Evolutionary conservation across 2,797 vertebrate species (phyloP).

Genomic region (Steatocranus sp.): DNA sequence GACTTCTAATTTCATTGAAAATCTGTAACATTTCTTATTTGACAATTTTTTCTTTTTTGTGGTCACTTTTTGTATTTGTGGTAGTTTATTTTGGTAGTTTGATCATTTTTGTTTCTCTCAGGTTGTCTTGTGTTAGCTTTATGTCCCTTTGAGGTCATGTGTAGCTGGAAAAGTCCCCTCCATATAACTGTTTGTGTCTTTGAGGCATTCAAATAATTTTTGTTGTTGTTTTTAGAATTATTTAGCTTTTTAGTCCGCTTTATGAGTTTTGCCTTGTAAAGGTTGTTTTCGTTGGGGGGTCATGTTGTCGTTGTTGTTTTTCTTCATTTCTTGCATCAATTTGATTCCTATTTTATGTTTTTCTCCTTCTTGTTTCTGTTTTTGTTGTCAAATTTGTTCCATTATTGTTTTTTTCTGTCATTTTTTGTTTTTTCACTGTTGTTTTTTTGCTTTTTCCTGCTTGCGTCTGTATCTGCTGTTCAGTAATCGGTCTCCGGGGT

Average conservation of each 20-base stretch:
- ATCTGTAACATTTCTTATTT: background rate
- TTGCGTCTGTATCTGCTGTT: fast-evolving
- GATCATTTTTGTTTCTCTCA: fast-evolving
- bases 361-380: background rate
- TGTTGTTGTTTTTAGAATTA: background rate
- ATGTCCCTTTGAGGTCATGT: background rate
- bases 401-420: background rate
- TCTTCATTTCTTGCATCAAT: background rate
- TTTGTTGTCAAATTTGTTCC: background rate
- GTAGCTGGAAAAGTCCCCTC: background rate
- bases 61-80: fast-evolving
- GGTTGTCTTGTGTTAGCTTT: background rate
- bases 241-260: background rate
- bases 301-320: fast-evolving
- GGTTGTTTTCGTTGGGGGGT: background rate
- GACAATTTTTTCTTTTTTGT: background rate
- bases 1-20: background rate
- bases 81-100: too few species aligned
- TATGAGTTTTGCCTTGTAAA: fast-evolving
- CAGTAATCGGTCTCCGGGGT: fast-evolving
- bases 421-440: background rate
- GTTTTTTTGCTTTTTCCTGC: background rate
- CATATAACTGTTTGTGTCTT: background rate
- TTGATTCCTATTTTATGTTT: background rate
- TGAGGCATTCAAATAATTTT: background rate